Base-by-base conservation (phyloP, 2,888 invertebrate genomes). In the Craniophora ligustri region DNA sequence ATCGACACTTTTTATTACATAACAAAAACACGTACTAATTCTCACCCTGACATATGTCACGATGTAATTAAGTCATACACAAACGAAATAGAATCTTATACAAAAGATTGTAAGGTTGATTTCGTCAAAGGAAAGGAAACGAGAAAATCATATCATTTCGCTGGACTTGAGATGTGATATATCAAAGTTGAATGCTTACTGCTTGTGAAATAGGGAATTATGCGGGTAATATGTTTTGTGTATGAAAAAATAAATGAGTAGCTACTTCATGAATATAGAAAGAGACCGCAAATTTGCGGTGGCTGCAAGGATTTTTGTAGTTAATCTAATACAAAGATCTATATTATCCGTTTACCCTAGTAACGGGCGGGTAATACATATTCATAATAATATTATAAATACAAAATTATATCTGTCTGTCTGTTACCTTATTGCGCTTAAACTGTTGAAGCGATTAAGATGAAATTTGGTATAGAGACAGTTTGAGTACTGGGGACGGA, bases 1-100 rank as follows among this genome's bases (percentile, higher is more conserved):
- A 49, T 57, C 30, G 44, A 35, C 40, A 64, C 32, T 42, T 21
- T 14, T 53, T 28, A 65, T 64, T 46, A 62, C 30, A 61, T 41
- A 58, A 45, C 44, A 39, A 54, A 66, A 54, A 66, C 42, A 45
- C 31, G 26, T n/a, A 38, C 44, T 38, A 18, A 47, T 40, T 60
- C 34, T 35, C 38, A 11, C 26, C 0, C 3, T 6, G 18, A 58
- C 40, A 41, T 14, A 11, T 50, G 11, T 65, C 41, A 26, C 45
- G 13, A 16, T 45, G 36, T 41, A 34, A 51, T 59, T 11, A 14
- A 23, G 11, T 6, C 1, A 0, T 0, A n/a, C 18, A 19, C 11
- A 11, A 42, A 8, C 15, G 11, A 41, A 45, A 45, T 31, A 5
- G 5, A 28, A 45, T 34, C 13, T 11, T 46, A 11, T 2, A 0